Base-by-base conservation (phyloP, 1,140 invertebrate genomes). In the Caerostris extrusa region DNA sequence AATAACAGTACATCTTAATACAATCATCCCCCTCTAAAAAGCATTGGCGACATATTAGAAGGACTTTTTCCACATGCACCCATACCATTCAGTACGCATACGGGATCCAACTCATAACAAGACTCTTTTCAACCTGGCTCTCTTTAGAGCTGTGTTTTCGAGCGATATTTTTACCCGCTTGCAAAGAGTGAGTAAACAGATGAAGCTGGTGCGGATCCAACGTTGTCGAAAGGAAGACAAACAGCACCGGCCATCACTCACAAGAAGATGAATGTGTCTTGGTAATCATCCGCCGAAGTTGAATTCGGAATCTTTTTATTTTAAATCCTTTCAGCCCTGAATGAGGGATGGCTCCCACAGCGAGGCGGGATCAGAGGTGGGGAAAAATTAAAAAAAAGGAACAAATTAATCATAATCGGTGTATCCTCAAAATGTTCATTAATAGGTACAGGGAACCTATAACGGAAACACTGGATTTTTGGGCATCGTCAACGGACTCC, bases 251-350 rank as follows among this genome's bases (percentile, higher is more conserved):
- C 71, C 71, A 77, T 77, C 50, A 77, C 53, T 77, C 71, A 50
- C 71, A 12, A 34, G 10, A 50, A 77, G 71, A 77, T 77, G 50
- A 77, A 77, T 77, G 71, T 5, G 8, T 14, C 71, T 10, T 12
- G 71, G 53, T 77, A 77, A 34, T 77, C 71, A 77, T 77, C 71
- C 50, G 3, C 8, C 8, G 71, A 77, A 3, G 1, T 12, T 77
- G 71, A 34, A 34, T 77, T 64, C 50, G 10, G 10, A 77, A 77
- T 3, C 71, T 17, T 67, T 67, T 5, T 77, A 50, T 77, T 53
- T 12, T 50, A 71, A 77, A 77, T 34, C 50, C 71, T 77, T 77
- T 77, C 71, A 77, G 50, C 71, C 50, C 71, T 77, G 53, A 77
- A 77, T 77, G 71, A 77, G 34, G 53, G 34, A 34, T 34, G 34